These are phyloP conservation scores for Dasyprocta punctata DNA, from an alignment of 2,113 vertebrate species.

Conservation along the genomic window DNA sequence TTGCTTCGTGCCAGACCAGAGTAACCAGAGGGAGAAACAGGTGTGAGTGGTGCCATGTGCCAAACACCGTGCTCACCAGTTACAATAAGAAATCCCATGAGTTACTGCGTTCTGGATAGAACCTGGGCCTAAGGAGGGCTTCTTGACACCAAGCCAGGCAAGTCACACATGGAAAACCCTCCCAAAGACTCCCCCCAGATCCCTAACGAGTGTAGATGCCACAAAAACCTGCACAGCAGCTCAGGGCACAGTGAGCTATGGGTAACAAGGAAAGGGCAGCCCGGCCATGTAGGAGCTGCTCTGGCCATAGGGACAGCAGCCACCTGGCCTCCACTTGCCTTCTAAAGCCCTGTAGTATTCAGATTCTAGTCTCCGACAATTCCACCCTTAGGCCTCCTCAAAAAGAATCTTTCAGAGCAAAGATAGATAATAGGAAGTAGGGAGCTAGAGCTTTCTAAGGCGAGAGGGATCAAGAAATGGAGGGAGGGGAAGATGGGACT, in stretches of 20 bases:
- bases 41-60: neutral
- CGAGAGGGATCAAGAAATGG: neutral
- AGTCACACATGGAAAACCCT: neutral
- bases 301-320: neutral
- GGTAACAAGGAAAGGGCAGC: conserved; percentile 33
- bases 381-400: neutral
- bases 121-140: neutral
- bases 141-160: conserved; percentile 15
- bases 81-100: conserved; percentile 8
- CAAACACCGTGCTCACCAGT: neutral
- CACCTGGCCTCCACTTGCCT: neutral
- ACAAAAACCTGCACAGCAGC: neutral
- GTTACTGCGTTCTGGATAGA: neutral
- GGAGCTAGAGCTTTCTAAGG: neutral
- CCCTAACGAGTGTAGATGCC: neutral
- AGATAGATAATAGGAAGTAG: neutral
- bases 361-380: neutral
- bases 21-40: neutral
- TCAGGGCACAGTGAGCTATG: neutral
- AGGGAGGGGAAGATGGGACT: neutral
- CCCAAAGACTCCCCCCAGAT: neutral
- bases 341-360: neutral
- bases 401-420: neutral
- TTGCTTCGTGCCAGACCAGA: neutral
- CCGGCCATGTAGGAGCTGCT: neutral